Percentiles rank a stretch among this genome's conserved stretches.
Conservation (phyloP, 1,140 invertebrate species). For the Tribolium madens region DNA sequence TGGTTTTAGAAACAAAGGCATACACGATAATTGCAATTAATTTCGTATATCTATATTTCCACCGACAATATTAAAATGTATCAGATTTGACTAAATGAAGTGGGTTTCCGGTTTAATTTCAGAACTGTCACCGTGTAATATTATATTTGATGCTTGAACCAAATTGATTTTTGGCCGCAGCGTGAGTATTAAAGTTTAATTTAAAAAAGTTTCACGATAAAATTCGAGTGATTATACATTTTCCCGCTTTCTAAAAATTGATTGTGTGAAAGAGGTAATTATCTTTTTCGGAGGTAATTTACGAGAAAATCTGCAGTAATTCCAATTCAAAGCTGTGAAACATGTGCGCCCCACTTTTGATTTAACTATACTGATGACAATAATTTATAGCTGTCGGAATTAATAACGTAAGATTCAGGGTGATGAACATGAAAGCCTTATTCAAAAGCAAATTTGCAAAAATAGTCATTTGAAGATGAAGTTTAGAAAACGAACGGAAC, state of each 20-base stretch:
- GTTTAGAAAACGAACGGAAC: no score
- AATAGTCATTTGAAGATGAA: no score
- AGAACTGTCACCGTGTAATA: neutral
- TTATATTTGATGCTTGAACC: neutral
- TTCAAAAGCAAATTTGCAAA: no score
- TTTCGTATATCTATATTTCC: neutral
- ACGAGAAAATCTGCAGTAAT: neutral
- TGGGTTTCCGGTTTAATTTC: neutral
- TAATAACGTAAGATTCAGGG: neutral
- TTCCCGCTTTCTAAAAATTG: neutral
- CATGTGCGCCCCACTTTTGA: neutral
- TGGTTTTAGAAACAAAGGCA: conserved; percentile 2
- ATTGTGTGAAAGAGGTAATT: neutral
- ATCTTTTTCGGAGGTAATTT: neutral
- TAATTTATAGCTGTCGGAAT: neutral
- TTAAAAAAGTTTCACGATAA: neutral
- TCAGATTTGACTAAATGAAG: neutral
- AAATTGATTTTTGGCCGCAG: neutral
- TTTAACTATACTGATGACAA: neutral
- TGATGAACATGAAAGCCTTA: neutral
- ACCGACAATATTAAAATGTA: conserved; percentile 5
- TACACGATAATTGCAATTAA: conserved; percentile 5
- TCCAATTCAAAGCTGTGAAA: neutral
- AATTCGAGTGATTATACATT: neutral
- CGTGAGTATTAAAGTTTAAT: neutral